Conservation (phyloP, 2,888 invertebrate species). For the Xestia c-nigrum region DNA sequence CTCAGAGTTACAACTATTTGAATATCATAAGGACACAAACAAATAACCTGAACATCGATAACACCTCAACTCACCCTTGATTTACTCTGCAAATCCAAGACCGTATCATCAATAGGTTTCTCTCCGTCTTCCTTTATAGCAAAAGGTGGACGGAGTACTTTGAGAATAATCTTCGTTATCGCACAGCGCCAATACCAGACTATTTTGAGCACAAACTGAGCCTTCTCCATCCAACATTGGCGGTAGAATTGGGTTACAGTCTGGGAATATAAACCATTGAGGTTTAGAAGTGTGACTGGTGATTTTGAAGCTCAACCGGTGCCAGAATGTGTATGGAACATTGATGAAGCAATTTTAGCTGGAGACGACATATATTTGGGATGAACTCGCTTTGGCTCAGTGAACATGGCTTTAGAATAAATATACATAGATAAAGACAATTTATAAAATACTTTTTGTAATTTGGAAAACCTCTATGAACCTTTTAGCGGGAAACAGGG, state of each 20-base stretch:
- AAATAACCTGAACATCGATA: background rate
- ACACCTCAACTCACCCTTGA: conserved; percentile 54
- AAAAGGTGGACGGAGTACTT: conserved; percentile 68
- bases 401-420: too few relatives aligned
- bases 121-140: conserved; percentile 55
- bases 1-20: background rate
- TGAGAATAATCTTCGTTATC: conserved; percentile 71
- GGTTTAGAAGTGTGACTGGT: conserved; percentile 32
- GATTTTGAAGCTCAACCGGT: conserved; percentile 23
- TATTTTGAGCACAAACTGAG: conserved; percentile 72
- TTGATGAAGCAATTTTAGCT: conserved; percentile 49
- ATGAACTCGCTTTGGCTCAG: background rate
- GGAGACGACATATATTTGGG: conserved; percentile 4
- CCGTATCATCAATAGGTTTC: conserved; percentile 1
- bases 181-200: conserved; percentile 74
- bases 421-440: background rate
- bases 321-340: conserved; percentile 34
- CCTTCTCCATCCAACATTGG: conserved; percentile 74
- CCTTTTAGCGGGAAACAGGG: background rate
- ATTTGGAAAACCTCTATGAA: too few relatives aligned
- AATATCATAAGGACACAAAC: background rate
- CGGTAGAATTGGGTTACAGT: conserved; percentile 69
- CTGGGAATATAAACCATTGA: conserved; percentile 71
- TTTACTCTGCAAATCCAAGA: conserved; percentile 25
- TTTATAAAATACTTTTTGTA: background rate